phyloP scores from a whole-genome alignment of 2,797 vertebrate species.

The Crypturellus tataupa region DNA sequence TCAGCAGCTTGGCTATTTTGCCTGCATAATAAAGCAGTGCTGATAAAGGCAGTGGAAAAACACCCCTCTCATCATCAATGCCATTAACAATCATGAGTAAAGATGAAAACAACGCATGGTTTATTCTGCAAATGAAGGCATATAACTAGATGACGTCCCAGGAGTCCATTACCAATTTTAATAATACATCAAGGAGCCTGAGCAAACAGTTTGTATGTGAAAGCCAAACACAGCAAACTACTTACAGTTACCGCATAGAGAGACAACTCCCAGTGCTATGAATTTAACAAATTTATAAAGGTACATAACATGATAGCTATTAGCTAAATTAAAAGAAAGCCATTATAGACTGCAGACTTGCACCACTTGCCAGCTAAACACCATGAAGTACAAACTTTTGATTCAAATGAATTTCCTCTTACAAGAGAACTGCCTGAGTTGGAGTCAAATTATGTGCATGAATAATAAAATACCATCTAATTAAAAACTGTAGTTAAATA shows the following conservation, averaged over 20 bases:
- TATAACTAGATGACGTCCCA: conserved; percentile 98
- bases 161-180: conserved; percentile 99
- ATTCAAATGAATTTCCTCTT: conserved; percentile 84
- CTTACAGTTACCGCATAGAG: conserved; percentile 90
- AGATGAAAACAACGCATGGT: conserved; percentile 99
- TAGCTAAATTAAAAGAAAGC: conserved; percentile 98
- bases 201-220: conserved; percentile 94
- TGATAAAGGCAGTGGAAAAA: conserved; percentile 89
- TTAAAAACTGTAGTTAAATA: conserved; percentile 99
- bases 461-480: conserved; percentile 99
- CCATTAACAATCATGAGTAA: conserved; percentile 99
- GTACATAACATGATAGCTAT: conserved; percentile 99
- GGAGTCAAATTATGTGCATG: conserved; percentile 99
- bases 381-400: conserved; percentile 82
- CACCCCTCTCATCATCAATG: conserved; percentile 96
- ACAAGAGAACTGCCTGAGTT: conserved; percentile 87
- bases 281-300: conserved; percentile 98
- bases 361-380: conserved; percentile 86
- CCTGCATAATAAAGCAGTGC: conserved; percentile 95
- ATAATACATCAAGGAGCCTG: conserved; percentile 99
- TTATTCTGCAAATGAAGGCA: conserved; percentile 99
- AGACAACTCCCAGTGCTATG: conserved; percentile 96
- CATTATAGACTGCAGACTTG: conserved; percentile 87
- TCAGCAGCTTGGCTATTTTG: conserved; percentile 97
- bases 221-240: conserved; percentile 94